Evolutionary conservation across 2,888 invertebrate species (phyloP), one percentile per base, ranked within the genome.

Genomic region (Erebia aethiops): DNA sequence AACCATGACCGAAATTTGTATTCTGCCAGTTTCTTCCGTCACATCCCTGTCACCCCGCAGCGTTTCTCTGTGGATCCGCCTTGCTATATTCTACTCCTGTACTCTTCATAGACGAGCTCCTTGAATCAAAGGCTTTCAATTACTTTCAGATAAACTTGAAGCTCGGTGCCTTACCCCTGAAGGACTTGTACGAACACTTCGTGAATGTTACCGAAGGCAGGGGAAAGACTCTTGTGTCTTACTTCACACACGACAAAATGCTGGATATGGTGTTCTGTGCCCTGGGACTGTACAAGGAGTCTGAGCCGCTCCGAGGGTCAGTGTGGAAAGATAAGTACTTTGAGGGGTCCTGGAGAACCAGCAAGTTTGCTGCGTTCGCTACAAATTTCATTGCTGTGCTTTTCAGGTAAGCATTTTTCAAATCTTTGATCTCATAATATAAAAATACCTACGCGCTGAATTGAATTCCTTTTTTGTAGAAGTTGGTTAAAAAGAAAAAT

Each of bases 351-450:
- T 97, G 97, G 96, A 94, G 94, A 75, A 95, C 95, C 0, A 96
- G 97, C 11, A 81, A 88, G 2, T 92, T 97, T 52, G 94, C 94
- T 64, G 95, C 97, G 0, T 97, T 97, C 81, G 95, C 96, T 0
- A 92, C 94, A 0, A 97, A 97, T 84, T 81, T 97, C 13, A 95
- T 95, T 26, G 96, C 96, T 46, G 95, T 96, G n/a, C 94, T 97
- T 77, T 96, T 96, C 82, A 94, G 95, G 95, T 96, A 84, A 89
- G 90, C 81, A 46, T n/a, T 54, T 71, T 72, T 58, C 4, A 10
- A 60, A n/a, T 51, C 51, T 14, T 51, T 7, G 14, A n/a, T 51
- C 14, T 5, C 46, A 13, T 46, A 46, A 46, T 35, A 35, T 35
- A 35, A 35, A 35, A 35, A 7, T 35, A n/a, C n/a, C n/a, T n/a